Base-by-base conservation (phyloP, 2,113 vertebrate species). In the Onychostruthus taczanowskii region DNA sequence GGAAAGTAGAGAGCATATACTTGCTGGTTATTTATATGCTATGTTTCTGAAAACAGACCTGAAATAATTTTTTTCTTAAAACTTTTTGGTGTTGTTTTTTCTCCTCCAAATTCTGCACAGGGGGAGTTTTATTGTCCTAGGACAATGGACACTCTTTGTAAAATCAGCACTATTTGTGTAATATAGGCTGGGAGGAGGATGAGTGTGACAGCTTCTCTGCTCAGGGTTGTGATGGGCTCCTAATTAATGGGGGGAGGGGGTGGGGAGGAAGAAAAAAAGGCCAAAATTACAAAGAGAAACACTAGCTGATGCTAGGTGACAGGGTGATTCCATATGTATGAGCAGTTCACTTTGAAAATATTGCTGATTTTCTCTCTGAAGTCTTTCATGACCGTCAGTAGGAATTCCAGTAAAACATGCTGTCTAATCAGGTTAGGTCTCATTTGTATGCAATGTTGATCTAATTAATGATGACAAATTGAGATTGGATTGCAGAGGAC, bases 391-490 rank as follows among this genome's bases (percentile, higher is more conserved):
- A 89, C 92, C 73, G 70, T 78, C 92, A 94, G 93, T 93, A 90
- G 92, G 85, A 78, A 87, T 96, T 96, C 95, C 93, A 96, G 96
- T 94, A 96, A 84, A 95, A 95, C 92, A 31, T 84, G 92, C 88
- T 93, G 92, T 89, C 96, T 95, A 94, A 94, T 96, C 95, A 92
- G 53, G 79, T 84, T 92, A 92, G 53, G 61, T 92, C 86, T 96
- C 90, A 69, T 95, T 94, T 94, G 80, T 94, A 94, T 96, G 89
- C 92, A 92, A 66, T 53, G 93, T 90, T 95, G 80, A 89, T 78
- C 84, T 96, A 95, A 96, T 94, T 96, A 97, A 96, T 50, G 80
- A 96, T 95, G 95, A 96, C 95, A 96, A 96, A 97, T 97, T 96
- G 95, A 96, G 95, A 95, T 93, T 95, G 94, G 88, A 96, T 97